These are phyloP conservation scores for Festucalex cinctus DNA, from an alignment of 2,113 vertebrate species.

Conservation along the genomic window DNA sequence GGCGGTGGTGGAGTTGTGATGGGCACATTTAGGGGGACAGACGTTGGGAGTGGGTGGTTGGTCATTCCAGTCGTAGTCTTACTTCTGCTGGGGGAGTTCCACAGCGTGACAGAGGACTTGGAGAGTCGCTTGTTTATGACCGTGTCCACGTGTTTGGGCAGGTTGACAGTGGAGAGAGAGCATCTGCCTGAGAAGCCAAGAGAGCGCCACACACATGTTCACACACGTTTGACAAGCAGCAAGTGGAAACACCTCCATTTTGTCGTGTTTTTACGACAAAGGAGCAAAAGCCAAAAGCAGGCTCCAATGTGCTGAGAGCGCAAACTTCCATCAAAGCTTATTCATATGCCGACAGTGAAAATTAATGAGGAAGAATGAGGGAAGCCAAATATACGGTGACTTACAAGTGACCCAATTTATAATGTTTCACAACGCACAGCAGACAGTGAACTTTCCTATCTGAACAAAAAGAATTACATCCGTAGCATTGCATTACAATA, in stretches of 20 bases:
- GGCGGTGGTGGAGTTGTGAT: constrained; percentile 44
- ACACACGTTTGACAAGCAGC: constrained; percentile 20
- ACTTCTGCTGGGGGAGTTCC: constrained; percentile 99
- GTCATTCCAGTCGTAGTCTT: constrained; percentile 74
- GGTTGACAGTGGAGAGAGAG: constrained; percentile 97
- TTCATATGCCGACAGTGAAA: no score
- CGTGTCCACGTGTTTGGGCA: constrained; percentile 98
- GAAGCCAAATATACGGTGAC: no score
- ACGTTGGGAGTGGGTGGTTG: constrained; percentile 16
- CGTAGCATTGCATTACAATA: no score
- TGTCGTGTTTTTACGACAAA: no score
- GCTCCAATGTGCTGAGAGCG: no score
- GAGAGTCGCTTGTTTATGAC: constrained; percentile 99
- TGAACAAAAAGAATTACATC: no score
- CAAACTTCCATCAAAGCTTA: no score
- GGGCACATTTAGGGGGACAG: constrained; percentile 25
- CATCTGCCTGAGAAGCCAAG: constrained; percentile 93
- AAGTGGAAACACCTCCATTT: neutral
- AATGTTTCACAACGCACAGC: no score
- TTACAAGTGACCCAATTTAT: no score
- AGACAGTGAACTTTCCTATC: no score
- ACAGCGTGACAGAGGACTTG: constrained; percentile 98
- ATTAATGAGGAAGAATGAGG: no score
- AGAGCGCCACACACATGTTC: constrained; percentile 72
- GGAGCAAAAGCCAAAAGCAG: no score